Base-by-base conservation (phyloP, 2,797 vertebrate genomes). In the Capromys pilorides region DNA sequence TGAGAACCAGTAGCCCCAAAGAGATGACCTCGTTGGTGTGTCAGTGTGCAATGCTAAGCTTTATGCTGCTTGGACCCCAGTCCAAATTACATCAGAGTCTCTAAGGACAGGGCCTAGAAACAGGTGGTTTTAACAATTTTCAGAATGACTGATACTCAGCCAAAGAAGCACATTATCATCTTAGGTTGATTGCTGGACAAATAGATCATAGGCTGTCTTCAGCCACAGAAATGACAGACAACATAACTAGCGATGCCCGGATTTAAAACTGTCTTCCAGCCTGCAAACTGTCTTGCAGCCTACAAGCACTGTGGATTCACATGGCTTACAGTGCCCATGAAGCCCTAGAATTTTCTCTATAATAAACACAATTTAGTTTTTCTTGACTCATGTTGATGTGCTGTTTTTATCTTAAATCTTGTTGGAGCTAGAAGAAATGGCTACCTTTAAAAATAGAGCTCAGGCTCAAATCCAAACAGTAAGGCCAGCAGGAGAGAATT, bases 231-330 rank as follows among this genome's bases (percentile, higher is more conserved):
- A n/a, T 39, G 11, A n/a, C 18, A 73, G 36, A 24, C 14, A 61
- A 13, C 79, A 59, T 41, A 87, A 57, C 12, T 21, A 88, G 82
- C 57, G 10, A 16, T 5, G 51, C 14, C 33, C 61, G 33, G 49
- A 49, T 93, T 92, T 54, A 79, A 88, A 95, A 88, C 67, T 64
- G 33, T 49, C 11, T 64, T 88, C 62, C 7, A 57, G 21, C 41
- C 21, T 19, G 16, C 39, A 6, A 57, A 41, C 45, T 41, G 2
- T 14, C 28, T 54, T 83, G 49, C 7, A 96, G 78, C 8, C 22
- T 45, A 51, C n/a, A 45, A 45, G 57, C 24, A 57, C 18, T 59
- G 2, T 77, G 59, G 12, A 41, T 36, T 93, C 31, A 0, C 1
- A 4, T 4, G 83, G 80, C 49, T 45, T 71, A 24, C 6, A 3